These are phyloP conservation scores for Notothenia rossii DNA, from an alignment of 2,113 vertebrate species.

Conservation along the genomic window DNA sequence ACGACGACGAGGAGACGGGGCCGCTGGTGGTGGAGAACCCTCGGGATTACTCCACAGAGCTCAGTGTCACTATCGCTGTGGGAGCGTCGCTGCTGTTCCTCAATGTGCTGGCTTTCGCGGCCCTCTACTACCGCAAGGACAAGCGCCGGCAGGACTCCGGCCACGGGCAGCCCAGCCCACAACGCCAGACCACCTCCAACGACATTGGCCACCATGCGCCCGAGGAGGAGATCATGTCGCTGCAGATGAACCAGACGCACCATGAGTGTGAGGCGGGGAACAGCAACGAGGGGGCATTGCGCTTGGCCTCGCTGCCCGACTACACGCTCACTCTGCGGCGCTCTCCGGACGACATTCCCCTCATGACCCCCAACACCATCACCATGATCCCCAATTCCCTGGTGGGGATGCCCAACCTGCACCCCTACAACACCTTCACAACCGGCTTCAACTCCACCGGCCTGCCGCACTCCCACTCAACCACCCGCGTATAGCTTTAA, in stretches of 20 bases:
- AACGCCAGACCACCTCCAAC: conserved; percentile 87
- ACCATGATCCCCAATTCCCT: conserved; percentile 99
- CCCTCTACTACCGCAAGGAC: conserved; percentile 99
- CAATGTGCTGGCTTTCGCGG: conserved; percentile 96
- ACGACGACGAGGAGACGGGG: conserved; percentile 87
- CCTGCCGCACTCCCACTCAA: conserved; percentile 99
- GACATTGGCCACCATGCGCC: conserved; percentile 91
- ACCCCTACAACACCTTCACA: conserved; percentile 98
- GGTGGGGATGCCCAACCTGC: conserved; percentile 97
- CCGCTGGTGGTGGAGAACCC: conserved; percentile 94
- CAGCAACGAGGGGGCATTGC: conserved; percentile 87
- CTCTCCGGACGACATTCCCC: conserved; percentile 97
- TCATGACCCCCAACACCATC: conserved; percentile 99
- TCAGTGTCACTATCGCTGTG: conserved; percentile 97
- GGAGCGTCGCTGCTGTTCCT: conserved; percentile 98
- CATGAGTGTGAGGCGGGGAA: conserved; percentile 91
- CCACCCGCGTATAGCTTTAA: conserved; percentile 98
- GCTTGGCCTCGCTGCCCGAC: conserved; percentile 93
- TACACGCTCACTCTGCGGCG: conserved; percentile 97
- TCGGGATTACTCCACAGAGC: conserved; percentile 97
- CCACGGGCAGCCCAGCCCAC: conserved; percentile 93
- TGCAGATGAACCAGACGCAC: conserved; percentile 96
- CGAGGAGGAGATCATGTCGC: conserved; percentile 95
- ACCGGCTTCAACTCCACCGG: conserved; percentile 97
- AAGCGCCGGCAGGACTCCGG: conserved; percentile 95